Evolutionary conservation across 2,797 vertebrate genomes (phyloP).

Genomic region (Microchirus variegatus): DNA sequence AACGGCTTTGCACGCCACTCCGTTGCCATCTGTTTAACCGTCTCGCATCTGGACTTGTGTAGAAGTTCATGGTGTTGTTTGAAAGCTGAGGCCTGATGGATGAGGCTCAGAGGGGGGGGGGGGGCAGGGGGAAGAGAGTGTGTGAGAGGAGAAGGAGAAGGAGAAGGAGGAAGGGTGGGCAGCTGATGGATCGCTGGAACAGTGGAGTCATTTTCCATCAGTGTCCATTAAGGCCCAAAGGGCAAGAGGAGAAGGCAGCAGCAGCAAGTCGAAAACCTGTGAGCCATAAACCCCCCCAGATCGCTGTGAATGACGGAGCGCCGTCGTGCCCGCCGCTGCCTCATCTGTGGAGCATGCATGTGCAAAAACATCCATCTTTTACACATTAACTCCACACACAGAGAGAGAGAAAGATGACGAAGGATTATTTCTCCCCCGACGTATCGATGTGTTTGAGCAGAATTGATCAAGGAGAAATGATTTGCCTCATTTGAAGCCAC

Average conservation of each 20-base stretch:
- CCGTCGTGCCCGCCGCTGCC: slow-evolving; percentile 38
- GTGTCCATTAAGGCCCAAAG: slow-evolving; percentile 67
- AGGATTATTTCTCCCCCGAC: background rate
- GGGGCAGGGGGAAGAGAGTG: background rate
- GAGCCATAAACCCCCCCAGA: slow-evolving; percentile 58
- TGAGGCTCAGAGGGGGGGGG: slow-evolving; percentile 6
- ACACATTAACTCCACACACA: background rate
- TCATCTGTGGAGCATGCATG: background rate
- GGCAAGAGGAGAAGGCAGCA: slow-evolving; percentile 48
- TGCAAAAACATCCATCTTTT: background rate
- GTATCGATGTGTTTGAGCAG: slow-evolving; percentile 23
- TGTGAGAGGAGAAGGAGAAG: background rate
- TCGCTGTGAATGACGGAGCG: slow-evolving; percentile 38
- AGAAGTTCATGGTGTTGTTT: slow-evolving; percentile 48
- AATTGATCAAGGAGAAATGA: slow-evolving; percentile 39
- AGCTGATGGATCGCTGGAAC: slow-evolving; percentile 64
- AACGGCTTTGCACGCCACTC: too few species aligned
- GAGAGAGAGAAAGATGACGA: background rate
- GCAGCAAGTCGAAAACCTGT: slow-evolving; percentile 51
- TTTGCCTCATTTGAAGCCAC: slow-evolving; percentile 26
- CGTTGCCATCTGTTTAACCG: background rate
- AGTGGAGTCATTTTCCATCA: slow-evolving; percentile 71
- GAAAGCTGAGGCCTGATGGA: slow-evolving; percentile 58
- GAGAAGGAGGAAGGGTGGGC: slow-evolving; percentile 12
- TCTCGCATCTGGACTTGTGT: slow-evolving; percentile 21